These are phyloP conservation scores for Tachyglossus aculeatus DNA, from an alignment of 2,797 vertebrate species.

Conservation along the genomic window DNA sequence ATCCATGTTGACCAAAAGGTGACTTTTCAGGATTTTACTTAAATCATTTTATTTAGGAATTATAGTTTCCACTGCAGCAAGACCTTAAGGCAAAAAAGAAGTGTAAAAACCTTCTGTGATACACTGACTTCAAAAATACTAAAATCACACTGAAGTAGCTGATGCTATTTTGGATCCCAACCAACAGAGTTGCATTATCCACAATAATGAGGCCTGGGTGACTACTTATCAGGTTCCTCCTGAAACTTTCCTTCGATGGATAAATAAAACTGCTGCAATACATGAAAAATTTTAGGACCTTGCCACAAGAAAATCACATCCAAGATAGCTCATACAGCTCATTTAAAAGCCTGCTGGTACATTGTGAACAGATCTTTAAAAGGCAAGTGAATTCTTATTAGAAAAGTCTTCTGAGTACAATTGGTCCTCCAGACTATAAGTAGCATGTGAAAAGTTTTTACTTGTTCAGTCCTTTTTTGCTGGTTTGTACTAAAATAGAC, in stretches of 20 bases:
- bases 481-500: no score
- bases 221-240: background rate
- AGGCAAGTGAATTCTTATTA: no score
- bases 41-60: conserved; percentile 1
- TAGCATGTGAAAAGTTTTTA: no score
- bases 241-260: conserved; percentile 22
- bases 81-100: conserved; percentile 5
- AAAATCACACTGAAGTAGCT: background rate
- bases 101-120: conserved; percentile 12
- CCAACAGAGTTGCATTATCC: background rate
- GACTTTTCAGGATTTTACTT: no score
- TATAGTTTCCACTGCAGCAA: background rate
- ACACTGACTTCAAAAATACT: conserved; percentile 30
- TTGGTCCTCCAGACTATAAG: no score
- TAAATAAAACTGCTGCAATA: conserved; percentile 7
- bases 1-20: no score
- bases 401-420: no score
- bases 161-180: background rate
- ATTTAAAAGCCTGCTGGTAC: background rate
- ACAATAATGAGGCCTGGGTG: accelerated
- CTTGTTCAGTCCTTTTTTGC: no score
- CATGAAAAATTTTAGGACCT: background rate
- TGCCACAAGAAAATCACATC: background rate
- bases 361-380: no score
- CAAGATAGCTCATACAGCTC: background rate